A percentile compares a stretch with the other conserved stretches of the same genome.
Evolutionary conservation across 1,140 invertebrate species (phyloP).

Genomic region (Vollenhovia emeryi): DNA sequence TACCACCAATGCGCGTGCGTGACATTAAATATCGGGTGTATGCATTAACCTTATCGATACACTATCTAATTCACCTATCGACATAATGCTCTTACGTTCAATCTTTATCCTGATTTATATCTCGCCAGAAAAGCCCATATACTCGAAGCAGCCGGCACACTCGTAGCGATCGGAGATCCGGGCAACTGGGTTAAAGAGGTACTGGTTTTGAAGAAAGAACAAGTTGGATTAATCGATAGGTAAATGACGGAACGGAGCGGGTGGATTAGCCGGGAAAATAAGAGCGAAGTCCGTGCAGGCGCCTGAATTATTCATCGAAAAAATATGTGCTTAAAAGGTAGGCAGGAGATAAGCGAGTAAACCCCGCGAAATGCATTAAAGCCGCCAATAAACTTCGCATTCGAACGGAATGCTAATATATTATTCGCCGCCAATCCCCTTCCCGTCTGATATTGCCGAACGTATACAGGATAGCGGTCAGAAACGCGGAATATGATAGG

Average conservation of each 20-base stretch:
- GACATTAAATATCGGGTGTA: conserved; percentile 29
- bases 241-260: not conserved
- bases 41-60: conserved; percentile 44
- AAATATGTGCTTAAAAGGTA: conserved; percentile 63
- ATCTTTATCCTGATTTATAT: conserved; percentile 39
- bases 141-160: not conserved
- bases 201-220: conserved; percentile 16
- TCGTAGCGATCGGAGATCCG: not conserved
- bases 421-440: conserved; percentile 67
- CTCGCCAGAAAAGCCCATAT: not conserved
- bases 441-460: conserved; percentile 53
- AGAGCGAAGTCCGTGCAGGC: not conserved
- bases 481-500: conserved; percentile 38
- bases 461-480: conserved; percentile 29
- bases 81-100: conserved; percentile 1
- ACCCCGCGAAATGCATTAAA: conserved; percentile 67
- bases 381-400: conserved; percentile 67
- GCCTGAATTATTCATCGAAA: conserved; percentile 68
- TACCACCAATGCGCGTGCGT: not conserved
- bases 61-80: conserved; percentile 39
- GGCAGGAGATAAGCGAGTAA: conserved; percentile 65
- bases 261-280: conserved; percentile 20
- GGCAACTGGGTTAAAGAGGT: conserved; percentile 16
- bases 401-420: conserved; percentile 72
- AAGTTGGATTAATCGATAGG: not conserved